Conservation (phyloP, 2,113 vertebrate species). For the Kryptolebias marmoratus region DNA sequence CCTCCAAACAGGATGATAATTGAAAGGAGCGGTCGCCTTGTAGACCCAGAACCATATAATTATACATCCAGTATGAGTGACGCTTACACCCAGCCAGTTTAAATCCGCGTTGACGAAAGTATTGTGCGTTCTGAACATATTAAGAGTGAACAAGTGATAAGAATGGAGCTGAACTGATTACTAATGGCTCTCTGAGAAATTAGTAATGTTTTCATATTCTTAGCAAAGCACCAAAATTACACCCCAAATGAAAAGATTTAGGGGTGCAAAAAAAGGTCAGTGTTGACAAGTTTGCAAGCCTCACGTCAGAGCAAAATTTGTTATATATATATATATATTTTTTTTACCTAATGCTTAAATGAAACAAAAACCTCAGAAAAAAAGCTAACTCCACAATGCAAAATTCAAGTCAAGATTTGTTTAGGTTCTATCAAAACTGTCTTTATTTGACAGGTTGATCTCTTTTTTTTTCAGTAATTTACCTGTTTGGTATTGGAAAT, state of each 20-base stretch:
- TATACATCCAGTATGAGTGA: slow-evolving; percentile 30
- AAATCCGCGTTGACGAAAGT: neutral
- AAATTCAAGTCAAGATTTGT: too few species aligned
- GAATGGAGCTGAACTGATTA: too few species aligned
- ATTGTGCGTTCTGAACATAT: neutral
- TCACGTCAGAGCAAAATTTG: too few species aligned
- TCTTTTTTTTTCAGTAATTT: neutral
- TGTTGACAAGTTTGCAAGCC: too few species aligned
- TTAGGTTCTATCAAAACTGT: too few species aligned
- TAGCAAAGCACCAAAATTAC: too few species aligned
- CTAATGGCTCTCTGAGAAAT: neutral
- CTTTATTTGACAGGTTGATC: neutral
- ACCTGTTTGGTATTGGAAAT: neutral
- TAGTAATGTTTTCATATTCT: neutral
- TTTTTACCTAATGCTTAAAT: too few species aligned
- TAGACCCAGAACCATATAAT: slow-evolving; percentile 58
- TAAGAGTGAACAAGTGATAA: neutral
- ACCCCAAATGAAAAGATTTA: too few species aligned
- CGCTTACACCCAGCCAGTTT: neutral
- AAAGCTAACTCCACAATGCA: too few species aligned
- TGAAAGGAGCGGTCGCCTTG: slow-evolving; percentile 58
- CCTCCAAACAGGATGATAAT: slow-evolving; percentile 67
- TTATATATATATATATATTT: too few species aligned
- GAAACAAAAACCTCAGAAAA: too few species aligned
- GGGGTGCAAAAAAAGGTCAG: too few species aligned